A percentile compares a stretch with the other conserved stretches of the same genome.
Evolutionary conservation across 64 coral and sea anemone species (phyloP).

Genomic region (Porites lutea): DNA sequence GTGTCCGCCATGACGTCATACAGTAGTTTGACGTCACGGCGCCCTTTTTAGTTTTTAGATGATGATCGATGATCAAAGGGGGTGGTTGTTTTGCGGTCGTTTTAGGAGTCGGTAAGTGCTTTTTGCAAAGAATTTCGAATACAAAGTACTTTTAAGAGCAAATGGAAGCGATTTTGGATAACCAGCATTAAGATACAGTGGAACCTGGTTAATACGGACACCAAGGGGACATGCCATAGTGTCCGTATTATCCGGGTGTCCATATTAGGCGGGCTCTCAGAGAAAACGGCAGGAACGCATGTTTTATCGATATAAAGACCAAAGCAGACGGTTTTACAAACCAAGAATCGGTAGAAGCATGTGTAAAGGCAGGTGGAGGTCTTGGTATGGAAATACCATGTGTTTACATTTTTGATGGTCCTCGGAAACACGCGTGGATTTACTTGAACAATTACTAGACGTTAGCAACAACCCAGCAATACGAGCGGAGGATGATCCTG

Average conservation of each 20-base stretch:
- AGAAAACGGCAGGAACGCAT: constrained; percentile 1
- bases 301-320: neutral
- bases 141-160: neutral
- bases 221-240: constrained; percentile 21
- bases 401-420: too few species aligned
- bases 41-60: too few species aligned
- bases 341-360: too few species aligned
- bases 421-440: too few species aligned
- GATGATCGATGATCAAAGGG: neutral
- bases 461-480: constrained; percentile 36
- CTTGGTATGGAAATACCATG: too few species aligned
- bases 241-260: neutral
- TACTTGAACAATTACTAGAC: neutral
- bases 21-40: too few species aligned
- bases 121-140: neutral
- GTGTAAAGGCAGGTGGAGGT: too few species aligned
- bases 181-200: neutral
- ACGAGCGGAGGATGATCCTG: constrained; percentile 18
- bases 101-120: too few species aligned
- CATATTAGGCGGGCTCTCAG: constrained; percentile 20
- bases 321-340: neutral
- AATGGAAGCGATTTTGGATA: too few species aligned
- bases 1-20: too few species aligned
- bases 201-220: constrained; percentile 32
- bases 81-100: too few species aligned